Conservation (phyloP, 2,797 vertebrate genomes). For the Synanceia verrucosa region DNA sequence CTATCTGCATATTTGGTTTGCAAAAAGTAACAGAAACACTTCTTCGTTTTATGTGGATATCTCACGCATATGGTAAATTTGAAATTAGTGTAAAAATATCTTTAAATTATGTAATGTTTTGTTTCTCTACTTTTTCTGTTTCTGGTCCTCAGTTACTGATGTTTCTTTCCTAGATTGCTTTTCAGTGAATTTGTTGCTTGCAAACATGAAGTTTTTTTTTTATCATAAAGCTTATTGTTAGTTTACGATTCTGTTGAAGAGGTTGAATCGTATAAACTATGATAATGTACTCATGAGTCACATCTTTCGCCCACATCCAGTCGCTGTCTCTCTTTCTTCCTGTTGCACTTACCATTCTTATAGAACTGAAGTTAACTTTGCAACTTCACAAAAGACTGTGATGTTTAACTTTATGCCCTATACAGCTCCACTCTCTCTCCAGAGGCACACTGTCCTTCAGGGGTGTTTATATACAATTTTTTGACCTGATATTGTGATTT, state of each 20-base stretch:
- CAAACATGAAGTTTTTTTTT: no score
- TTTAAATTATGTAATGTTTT: not conserved
- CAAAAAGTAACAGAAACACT: not conserved
- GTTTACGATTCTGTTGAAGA: no score
- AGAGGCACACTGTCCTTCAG: no score
- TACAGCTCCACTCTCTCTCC: no score
- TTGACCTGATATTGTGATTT: no score
- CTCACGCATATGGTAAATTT: not conserved
- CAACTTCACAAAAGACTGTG: not conserved
- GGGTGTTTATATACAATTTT: no score
- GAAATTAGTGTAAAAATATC: not conserved
- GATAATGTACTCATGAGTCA: no score
- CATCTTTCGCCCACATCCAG: no score
- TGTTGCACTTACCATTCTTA: no score
- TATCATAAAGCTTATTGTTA: no score
- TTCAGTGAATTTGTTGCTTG: not conserved
- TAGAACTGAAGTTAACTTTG: not conserved
- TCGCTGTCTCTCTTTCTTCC: no score
- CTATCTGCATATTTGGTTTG: not conserved
- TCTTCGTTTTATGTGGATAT: not conserved
- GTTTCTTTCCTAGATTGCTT: not conserved
- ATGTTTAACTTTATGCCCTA: not conserved
- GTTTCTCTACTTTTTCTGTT: not conserved
- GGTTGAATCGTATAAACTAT: no score
- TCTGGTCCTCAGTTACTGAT: not conserved